Base-by-base conservation (phyloP, 2,797 vertebrate species). In the Podarcis lilfordi region DNA sequence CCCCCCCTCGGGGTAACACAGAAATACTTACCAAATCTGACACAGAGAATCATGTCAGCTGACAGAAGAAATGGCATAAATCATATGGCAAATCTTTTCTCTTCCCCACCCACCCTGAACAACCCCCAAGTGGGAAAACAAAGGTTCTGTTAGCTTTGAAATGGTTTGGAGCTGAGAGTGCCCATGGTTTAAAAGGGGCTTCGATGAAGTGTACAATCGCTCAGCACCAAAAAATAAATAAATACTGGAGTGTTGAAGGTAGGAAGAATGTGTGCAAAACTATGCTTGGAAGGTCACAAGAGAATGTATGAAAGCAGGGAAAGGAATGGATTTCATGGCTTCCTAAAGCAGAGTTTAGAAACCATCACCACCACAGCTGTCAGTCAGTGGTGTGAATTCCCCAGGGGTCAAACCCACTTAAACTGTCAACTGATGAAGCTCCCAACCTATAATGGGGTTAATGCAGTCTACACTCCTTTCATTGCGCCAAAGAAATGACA, bases 201-300 rank as follows among this genome's bases (percentile, higher is more conserved):
- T 86, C 45, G 40, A 3, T 45, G 37, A 74, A 91, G 78, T 17
- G 3, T 43, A 1, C 55, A 86, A 81, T 1, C 66, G 66, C n/a
- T n/a, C 69, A 68, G 0, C 66, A 64, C 87, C 74, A 91, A 89
- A 93, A 29, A 68, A 23, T 0, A 71, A 35, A 50, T 45, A 45
- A 45, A 50, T 15, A 55, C 13, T 55, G 50, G 50, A 55, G 1
- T 55, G 50, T 15, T 55, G 50, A 55, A 81, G 64, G 50, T 0
- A 15, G 13, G 75, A 89, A 40, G 32, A 68, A 92, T 3, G 66
- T 7, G 0, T 4, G 64, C 5, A 59, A 68, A 82, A 11, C 0
- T 8, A 78, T 50, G 2, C 64, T 59, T 77, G 11, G 81, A 90
- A 92, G 93, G 85, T 19, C 43, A 90, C 71, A 19, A 25, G 72